Percentiles rank a stretch among this genome's conserved stretches.
These are phyloP conservation scores for Poecile montanus DNA, from an alignment of 2,797 vertebrate species.

Conservation along the genomic window DNA sequence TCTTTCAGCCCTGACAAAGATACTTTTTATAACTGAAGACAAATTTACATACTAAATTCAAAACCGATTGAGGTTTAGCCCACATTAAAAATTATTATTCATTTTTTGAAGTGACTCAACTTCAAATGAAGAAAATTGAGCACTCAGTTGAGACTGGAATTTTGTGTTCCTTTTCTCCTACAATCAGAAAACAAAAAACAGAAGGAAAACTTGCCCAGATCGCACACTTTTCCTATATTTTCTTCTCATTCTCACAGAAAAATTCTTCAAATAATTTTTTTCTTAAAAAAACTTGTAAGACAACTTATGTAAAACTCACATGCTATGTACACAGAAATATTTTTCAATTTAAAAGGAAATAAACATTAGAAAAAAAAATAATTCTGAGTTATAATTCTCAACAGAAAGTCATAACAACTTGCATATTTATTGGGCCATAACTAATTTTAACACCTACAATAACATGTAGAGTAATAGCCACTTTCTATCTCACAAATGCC, in stretches of 20 bases:
- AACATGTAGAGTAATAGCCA: neutral
- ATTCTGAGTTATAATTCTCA: neutral
- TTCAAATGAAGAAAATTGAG: neutral
- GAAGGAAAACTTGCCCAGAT: neutral
- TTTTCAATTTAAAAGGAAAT: neutral
- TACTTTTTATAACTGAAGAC: constrained; percentile 1
- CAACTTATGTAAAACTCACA: neutral
- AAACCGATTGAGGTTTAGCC: neutral
- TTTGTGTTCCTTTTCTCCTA: neutral
- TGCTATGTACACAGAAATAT: neutral
- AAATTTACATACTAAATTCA: constrained; percentile 26
- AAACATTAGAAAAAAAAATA: neutral
- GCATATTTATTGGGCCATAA: neutral
- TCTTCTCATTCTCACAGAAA: neutral
- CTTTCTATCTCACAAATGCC: neutral
- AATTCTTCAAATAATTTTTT: neutral
- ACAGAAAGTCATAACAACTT: neutral
- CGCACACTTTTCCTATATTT: neutral
- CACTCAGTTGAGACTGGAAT: neutral
- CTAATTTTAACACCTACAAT: neutral
- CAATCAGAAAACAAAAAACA: neutral
- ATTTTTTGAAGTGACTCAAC: constrained; percentile 4
- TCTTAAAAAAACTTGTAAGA: neutral
- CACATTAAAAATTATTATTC: constrained; percentile 47
- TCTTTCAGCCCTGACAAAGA: neutral